Evolutionary conservation across 2,113 vertebrate genomes (phyloP), one percentile per base, ranked within the genome.

Genomic region (Catharus bicknelli): DNA sequence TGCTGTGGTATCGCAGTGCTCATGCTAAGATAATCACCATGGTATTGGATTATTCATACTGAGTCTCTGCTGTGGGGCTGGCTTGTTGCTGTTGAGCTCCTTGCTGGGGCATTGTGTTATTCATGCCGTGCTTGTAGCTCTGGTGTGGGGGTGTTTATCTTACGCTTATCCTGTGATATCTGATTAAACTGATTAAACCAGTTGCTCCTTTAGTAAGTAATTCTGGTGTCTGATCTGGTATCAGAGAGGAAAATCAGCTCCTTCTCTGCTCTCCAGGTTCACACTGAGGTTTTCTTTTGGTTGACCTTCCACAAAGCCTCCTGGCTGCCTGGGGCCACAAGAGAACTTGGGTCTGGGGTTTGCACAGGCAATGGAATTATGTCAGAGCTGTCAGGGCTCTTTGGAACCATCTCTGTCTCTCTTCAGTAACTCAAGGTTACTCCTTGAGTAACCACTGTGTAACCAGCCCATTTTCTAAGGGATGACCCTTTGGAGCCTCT

Each of bases 1-100:
- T 92, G 94, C 91, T 92, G 94, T 90, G 95, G 95, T 91, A 86
- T 92, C 29, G 0, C 75, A 63, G 55, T 59, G 72, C 55, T 96
- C 94, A 77, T 86, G 96, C 93, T 91, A 94, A 70, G 93, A 93
- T 95, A 95, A 96, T 96, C 95, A 96, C 93, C 87, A 58, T 90
- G 93, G 94, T 26, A 96, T 90, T 94, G 84, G 94, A 94, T 96
- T 96, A 96, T 96, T 96, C 94, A 94, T 83, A 73, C 94, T 78
- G 87, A 96, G 84, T 86, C 84, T 70, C 82, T 94, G 94, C 91
- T 48, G 51, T 53, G 91, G 67, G 90, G 57, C 40, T 83, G 90
- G 72, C 87, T 70, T 91, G 84, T 86, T 94, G 95, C 83, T 92
- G 87, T 70, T 48, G 89, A 91, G 90, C 84, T 94, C 76, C 59